phyloP scores from a whole-genome alignment of 2,797 vertebrate species.

The Pterois miles region DNA sequence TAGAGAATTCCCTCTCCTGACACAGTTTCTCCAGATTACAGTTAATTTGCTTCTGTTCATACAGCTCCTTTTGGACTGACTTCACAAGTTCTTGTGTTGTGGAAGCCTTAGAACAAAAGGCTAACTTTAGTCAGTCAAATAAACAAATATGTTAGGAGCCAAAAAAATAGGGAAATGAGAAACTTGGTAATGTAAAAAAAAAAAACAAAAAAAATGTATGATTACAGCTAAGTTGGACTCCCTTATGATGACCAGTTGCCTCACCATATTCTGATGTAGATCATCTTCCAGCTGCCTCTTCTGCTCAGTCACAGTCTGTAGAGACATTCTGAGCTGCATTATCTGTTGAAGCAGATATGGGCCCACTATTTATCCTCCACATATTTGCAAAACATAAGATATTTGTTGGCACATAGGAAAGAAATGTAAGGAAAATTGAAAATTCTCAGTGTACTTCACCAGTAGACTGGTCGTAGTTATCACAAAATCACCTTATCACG shows the following conservation, averaged over 20 bases:
- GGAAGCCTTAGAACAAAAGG: slow-evolving; percentile 19
- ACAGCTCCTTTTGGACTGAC: slow-evolving; percentile 40
- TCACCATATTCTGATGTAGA: slow-evolving; percentile 41
- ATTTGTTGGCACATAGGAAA: too few relatives aligned
- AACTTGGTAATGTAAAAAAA: too few relatives aligned
- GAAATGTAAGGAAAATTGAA: too few relatives aligned
- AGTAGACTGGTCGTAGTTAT: too few relatives aligned
- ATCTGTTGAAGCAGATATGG: neutral
- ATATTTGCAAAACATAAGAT: neutral
- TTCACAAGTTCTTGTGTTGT: slow-evolving; percentile 25
- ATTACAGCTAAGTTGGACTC: neutral
- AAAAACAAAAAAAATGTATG: too few relatives aligned
- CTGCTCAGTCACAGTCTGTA: slow-evolving; percentile 23
- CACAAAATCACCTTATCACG: too few relatives aligned
- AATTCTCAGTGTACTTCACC: too few relatives aligned
- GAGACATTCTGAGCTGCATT: neutral
- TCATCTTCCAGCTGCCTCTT: slow-evolving; percentile 34
- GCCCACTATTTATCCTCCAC: neutral
- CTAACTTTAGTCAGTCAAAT: neutral
- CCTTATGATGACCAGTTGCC: neutral
- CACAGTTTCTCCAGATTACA: slow-evolving; percentile 17
- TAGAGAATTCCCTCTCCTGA: slow-evolving; percentile 7
- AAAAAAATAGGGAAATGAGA: too few relatives aligned
- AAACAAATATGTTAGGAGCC: too few relatives aligned
- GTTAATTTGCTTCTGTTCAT: slow-evolving; percentile 29